Base-by-base conservation (phyloP, 1,140 invertebrate species). In the Diachasma alloeum region DNA sequence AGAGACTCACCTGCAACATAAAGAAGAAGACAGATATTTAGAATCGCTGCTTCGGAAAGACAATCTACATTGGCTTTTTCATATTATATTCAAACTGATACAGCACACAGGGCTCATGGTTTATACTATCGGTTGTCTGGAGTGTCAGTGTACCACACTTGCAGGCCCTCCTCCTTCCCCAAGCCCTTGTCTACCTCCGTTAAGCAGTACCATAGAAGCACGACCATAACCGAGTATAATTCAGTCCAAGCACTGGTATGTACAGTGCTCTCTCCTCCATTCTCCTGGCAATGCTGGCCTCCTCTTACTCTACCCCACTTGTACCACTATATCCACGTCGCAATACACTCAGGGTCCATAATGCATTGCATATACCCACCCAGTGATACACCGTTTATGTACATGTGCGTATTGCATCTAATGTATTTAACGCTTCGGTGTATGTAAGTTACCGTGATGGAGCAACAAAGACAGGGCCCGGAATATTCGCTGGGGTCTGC, bases 221-320 rank as follows among this genome's bases (percentile, higher is more conserved):
- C 72, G 83, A 86, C 82, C 84, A 87, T 87, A 86, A 86, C 84
- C 79, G 83, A 84, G 81, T 85, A 87, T 88, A 87, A 88, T 87
- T 63, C 59, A 63, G 59, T 63, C 24, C 59, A 63, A 63, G 59
- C 2, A 26, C 59, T 63, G 59, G 59, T 63, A 63, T 63, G 59
- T 63, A 63, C 59, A 63, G 59, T 63, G 24, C 59, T 13, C 13
- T 53, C 59, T 63, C 59, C 59, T 63, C 59, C 24, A 63, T 63
- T 63, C 59, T 63, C 59, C 59, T 11, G 5, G 59, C 59, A 26
- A 63, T 63, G 59, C 15, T 26, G 59, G 59, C 59, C 59, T 63
- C 59, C 59, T 63, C 59, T 63, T 63, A 63, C 59, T 63, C 59
- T 63, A 63, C 10, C 59, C 59, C 11, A 63, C 59, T 63, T 63